Percentiles rank a stretch among this genome's conserved stretches.
phyloP scores from a whole-genome alignment of 1,140 invertebrate genomes.

The Lepidurus couesii region DNA sequence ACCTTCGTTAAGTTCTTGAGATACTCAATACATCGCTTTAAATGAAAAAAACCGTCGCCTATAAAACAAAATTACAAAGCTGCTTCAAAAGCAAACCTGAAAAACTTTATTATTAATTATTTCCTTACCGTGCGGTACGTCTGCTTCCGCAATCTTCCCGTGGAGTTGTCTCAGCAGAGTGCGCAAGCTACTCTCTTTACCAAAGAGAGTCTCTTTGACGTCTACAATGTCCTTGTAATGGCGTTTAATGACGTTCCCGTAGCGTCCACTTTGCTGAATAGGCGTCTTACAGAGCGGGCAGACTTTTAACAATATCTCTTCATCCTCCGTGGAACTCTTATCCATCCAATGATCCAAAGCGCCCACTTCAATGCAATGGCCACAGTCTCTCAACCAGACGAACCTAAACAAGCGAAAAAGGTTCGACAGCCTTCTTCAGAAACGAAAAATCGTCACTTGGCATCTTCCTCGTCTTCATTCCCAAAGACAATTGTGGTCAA shows the following conservation, averaged over 20 bases:
- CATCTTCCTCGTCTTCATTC: slow-evolving; percentile 52
- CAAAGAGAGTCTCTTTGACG: slow-evolving; percentile 47
- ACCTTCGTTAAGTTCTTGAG: not conserved
- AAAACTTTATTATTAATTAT: not conserved
- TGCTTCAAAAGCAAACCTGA: not conserved
- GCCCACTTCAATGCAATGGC: slow-evolving; percentile 54
- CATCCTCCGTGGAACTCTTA: slow-evolving; percentile 37
- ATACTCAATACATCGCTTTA: not conserved
- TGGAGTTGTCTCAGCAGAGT: not conserved
- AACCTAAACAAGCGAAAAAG: slow-evolving; percentile 45
- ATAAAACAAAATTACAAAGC: not conserved
- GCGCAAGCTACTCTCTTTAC: not conserved
- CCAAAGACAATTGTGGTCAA: slow-evolving; percentile 53
- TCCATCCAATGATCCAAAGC: slow-evolving; percentile 52
- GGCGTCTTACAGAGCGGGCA: slow-evolving; percentile 60
- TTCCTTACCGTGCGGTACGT: not conserved
- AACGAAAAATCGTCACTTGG: slow-evolving; percentile 44
- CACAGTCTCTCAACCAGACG: slow-evolving; percentile 58
- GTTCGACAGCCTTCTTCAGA: slow-evolving; percentile 31
- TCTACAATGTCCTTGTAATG: slow-evolving; percentile 51
- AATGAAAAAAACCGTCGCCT: not conserved
- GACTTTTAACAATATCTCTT: slow-evolving; percentile 50
- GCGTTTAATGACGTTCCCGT: slow-evolving; percentile 54
- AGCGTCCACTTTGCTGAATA: slow-evolving; percentile 56
- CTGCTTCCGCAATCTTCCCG: not conserved